Conservation (phyloP, 2,797 vertebrate genomes). For the Trichosurus vulpecula region DNA sequence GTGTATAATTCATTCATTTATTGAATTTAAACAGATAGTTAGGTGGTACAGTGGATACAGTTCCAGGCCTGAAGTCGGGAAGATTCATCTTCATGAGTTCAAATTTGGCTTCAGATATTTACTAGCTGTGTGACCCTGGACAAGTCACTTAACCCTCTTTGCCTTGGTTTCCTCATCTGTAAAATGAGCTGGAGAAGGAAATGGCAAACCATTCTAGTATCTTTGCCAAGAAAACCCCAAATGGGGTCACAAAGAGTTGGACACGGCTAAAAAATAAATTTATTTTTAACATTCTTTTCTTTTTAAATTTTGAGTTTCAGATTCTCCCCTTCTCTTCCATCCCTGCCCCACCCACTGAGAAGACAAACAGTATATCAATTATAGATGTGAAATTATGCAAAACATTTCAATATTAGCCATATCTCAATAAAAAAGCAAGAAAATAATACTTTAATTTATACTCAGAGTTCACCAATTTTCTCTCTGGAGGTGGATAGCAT, state of each 20-base stretch:
- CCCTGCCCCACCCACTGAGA: background rate
- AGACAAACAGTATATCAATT: background rate
- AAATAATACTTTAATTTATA: background rate
- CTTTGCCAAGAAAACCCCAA: background rate
- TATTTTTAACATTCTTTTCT: background rate
- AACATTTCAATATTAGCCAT: background rate
- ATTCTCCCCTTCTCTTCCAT: background rate
- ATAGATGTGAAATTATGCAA: background rate
- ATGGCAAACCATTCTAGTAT: background rate
- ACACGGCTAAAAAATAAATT: background rate
- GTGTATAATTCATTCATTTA: accelerated
- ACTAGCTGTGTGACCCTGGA: background rate
- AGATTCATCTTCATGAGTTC: background rate
- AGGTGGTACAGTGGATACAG: background rate
- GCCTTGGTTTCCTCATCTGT: background rate
- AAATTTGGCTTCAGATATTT: background rate
- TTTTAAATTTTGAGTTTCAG: background rate
- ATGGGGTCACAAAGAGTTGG: background rate
- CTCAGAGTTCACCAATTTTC: background rate
- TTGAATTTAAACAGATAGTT: background rate
- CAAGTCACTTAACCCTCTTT: background rate
- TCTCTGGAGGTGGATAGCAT: background rate
- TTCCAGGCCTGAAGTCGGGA: background rate
- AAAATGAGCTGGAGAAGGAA: background rate
- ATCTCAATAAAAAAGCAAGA: background rate